Evolutionary conservation across 2,888 invertebrate genomes (phyloP).

Genomic region (Netelia virgata): DNA sequence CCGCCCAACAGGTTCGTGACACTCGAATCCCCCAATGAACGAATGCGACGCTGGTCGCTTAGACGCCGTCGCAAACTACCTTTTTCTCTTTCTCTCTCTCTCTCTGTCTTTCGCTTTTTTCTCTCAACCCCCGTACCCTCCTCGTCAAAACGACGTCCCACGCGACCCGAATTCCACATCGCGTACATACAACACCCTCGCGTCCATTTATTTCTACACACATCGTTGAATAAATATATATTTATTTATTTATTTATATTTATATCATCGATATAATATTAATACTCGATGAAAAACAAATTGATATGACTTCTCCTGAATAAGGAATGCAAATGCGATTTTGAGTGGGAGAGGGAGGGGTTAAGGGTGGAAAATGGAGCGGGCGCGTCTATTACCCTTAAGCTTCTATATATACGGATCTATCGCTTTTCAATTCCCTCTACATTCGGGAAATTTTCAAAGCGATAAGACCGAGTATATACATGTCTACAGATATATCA

Average conservation of each 20-base stretch:
- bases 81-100: neutral
- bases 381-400: neutral
- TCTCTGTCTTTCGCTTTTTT: neutral
- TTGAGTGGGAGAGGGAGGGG: neutral
- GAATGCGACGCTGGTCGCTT: conserved; percentile 51
- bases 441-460: neutral
- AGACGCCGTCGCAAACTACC: conserved; percentile 51
- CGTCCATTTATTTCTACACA: conserved; percentile 20
- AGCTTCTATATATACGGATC: neutral
- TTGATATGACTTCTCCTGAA: neutral
- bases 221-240: neutral
- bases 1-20: conserved; percentile 23
- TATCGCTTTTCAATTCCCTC: neutral
- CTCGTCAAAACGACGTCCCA: conserved; percentile 55
- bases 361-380: neutral
- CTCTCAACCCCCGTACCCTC: neutral
- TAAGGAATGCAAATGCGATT: conserved; percentile 6
- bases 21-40: conserved; percentile 4
- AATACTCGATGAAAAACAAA: neutral
- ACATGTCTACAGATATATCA: too few species aligned
- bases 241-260: conserved; percentile 11
- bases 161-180: conserved; percentile 59
- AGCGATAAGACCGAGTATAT: neutral
- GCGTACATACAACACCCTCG: conserved; percentile 18
- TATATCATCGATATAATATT: conserved; percentile 10